Evolutionary conservation across 2,888 invertebrate species (phyloP).

Genomic region (Amaurobius ferox): DNA sequence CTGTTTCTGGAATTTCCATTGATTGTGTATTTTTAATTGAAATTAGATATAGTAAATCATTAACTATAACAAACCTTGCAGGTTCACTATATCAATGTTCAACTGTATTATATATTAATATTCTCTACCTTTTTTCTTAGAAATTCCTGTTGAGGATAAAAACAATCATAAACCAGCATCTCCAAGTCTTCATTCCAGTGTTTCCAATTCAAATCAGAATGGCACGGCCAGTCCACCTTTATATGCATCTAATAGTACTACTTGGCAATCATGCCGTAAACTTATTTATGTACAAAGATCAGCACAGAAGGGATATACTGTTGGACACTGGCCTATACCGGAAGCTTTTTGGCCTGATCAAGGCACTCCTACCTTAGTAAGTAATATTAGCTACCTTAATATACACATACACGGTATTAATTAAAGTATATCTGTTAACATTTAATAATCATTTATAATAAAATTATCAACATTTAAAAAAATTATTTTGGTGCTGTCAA

Average conservation of each 20-base stretch:
- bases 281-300: constrained; percentile 95
- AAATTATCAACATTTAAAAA: too few species aligned
- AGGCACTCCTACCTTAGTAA: constrained; percentile 87
- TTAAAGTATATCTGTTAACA: too few species aligned
- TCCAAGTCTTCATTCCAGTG: constrained; percentile 38
- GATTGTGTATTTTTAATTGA: too few species aligned
- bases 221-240: constrained; percentile 52
- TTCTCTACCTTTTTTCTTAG: neutral
- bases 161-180: constrained; percentile 37
- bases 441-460: too few species aligned
- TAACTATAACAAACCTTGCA: too few species aligned
- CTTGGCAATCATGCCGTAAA: constrained; percentile 92
- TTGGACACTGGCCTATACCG: constrained; percentile 99
- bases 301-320: constrained; percentile 90
- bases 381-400: too few species aligned
- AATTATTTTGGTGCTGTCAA: too few species aligned
- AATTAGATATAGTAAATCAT: too few species aligned
- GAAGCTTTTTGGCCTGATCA: constrained; percentile 98
- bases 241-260: constrained; percentile 75
- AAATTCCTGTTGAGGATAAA: constrained; percentile 8
- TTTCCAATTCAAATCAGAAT: constrained; percentile 24
- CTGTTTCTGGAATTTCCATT: too few species aligned
- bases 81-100: too few species aligned
- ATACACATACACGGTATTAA: too few species aligned
- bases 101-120: too few species aligned